phyloP scores from a whole-genome alignment of 2,797 vertebrate species.

The Onychomys leucogaster region DNA sequence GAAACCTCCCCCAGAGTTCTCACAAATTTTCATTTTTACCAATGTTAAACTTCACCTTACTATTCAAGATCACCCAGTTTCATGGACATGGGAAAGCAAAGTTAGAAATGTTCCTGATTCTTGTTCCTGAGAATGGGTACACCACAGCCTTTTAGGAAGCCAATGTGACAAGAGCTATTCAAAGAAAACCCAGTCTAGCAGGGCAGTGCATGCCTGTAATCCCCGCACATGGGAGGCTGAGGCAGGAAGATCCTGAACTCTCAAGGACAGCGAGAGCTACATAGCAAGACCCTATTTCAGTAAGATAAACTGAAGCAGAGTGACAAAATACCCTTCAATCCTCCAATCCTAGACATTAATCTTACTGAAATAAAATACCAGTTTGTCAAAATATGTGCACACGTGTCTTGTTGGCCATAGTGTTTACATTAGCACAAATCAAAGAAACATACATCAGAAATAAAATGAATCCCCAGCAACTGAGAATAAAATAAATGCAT shows the following conservation, averaged over 20 bases:
- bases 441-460: not conserved
- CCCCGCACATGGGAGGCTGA: not conserved
- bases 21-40: constrained; percentile 24
- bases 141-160: not conserved
- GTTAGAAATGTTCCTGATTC: not conserved
- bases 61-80: not conserved
- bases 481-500: not conserved
- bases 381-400: not conserved
- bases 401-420: not conserved
- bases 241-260: not conserved
- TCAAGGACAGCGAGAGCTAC: not conserved
- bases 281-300: not conserved
- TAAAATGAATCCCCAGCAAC: not conserved
- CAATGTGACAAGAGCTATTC: constrained; percentile 16
- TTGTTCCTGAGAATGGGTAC: not conserved
- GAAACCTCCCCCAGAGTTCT: not conserved
- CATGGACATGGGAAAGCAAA: not conserved
- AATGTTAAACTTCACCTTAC: not conserved
- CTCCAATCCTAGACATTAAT: not conserved
- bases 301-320: not conserved
- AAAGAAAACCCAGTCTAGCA: not conserved
- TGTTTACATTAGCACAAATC: not conserved
- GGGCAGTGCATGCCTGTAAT: not conserved
- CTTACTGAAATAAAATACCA: constrained; percentile 28
- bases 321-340: not conserved